Evolutionary conservation across 2,888 invertebrate genomes (phyloP).

Genomic region (Tenthredo amoena): DNA sequence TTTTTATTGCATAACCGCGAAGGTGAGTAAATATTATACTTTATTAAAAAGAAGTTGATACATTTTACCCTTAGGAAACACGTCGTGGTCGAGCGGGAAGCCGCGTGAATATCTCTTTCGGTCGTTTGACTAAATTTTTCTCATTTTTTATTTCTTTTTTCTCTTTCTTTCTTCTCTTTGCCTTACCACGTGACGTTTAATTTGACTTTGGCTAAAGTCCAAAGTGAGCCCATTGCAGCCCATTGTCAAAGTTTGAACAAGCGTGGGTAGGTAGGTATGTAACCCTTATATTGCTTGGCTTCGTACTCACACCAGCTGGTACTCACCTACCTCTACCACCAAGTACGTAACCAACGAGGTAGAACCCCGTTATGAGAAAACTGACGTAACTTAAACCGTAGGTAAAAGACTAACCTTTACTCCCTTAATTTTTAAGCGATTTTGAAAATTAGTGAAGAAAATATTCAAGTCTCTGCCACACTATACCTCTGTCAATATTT

Average conservation of each 20-base stretch:
- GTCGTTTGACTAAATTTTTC: not conserved
- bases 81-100: not conserved
- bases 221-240: not conserved
- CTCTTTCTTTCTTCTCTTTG: not conserved
- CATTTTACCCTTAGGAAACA: not conserved
- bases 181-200: conserved; percentile 20
- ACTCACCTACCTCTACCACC: too few species aligned
- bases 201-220: conserved; percentile 28
- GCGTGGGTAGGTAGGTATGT: not conserved
- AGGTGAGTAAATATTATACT: not conserved
- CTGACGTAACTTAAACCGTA: not conserved
- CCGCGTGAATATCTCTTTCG: not conserved
- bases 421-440: not conserved
- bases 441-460: not conserved
- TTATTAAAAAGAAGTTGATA: not conserved
- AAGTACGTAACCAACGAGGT: not conserved
- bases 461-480: not conserved
- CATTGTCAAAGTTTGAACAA: conserved; percentile 31
- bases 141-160: not conserved
- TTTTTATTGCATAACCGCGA: not conserved
- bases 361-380: conserved; percentile 3
- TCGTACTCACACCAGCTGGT: not conserved
- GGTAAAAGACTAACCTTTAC: not conserved
- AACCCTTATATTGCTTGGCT: conserved; percentile 4
- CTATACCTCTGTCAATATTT: not conserved